These are phyloP conservation scores for Tribolium castaneum DNA, from an alignment of 1,140 invertebrate genomes.

Conservation along the genomic window DNA sequence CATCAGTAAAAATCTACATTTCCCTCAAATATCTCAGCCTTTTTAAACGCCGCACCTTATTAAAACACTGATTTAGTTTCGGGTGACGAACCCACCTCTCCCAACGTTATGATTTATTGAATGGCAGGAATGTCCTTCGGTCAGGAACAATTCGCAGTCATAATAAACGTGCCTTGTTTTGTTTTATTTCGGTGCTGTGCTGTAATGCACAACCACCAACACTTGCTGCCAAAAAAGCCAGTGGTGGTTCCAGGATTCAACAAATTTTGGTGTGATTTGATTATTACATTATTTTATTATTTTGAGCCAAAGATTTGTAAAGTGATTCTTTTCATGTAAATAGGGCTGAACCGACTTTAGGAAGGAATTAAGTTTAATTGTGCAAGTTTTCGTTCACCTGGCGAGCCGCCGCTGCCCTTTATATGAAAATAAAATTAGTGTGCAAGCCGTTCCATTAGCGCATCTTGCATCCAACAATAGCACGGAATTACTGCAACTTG, in stretches of 20 bases:
- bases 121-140: not conserved
- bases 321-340: too few species aligned
- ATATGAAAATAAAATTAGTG: not conserved
- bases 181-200: not conserved
- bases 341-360: too few species aligned
- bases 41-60: slow-evolving; percentile 1
- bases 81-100: not conserved
- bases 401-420: not conserved
- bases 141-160: too few species aligned
- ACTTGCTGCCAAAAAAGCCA: not conserved
- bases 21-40: not conserved
- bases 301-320: too few species aligned
- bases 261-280: not conserved
- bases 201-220: not conserved
- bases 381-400: too few species aligned
- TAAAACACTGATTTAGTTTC: slow-evolving; percentile 9
- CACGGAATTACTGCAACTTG: not conserved
- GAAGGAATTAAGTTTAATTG: too few species aligned
- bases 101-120: not conserved
- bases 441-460: not conserved
- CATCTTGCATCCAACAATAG: not conserved
- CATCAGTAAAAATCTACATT: slow-evolving; percentile 21
- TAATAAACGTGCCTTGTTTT: too few species aligned
- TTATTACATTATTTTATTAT: too few species aligned
- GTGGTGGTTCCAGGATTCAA: too few species aligned